Evolutionary conservation across 1,140 invertebrate species (phyloP).

Genomic region (Proctacanthus coquilletti): DNA sequence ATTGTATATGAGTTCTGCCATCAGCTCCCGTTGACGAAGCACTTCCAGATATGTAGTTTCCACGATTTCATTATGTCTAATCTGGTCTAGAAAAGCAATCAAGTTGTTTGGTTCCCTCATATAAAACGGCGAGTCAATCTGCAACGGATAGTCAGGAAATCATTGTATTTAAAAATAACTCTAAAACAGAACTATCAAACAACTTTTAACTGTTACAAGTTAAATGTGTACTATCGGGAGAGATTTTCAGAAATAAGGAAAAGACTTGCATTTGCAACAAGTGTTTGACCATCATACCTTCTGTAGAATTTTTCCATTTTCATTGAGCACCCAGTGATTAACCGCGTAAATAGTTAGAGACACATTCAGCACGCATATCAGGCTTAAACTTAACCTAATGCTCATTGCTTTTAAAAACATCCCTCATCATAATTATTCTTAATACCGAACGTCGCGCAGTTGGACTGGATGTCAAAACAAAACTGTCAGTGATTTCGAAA

Average conservation of each 20-base stretch:
- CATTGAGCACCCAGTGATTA: conserved; percentile 24
- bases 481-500: too few species aligned
- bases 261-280: neutral
- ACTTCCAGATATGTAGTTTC: conserved; percentile 20
- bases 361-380: too few species aligned
- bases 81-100: conserved; percentile 66
- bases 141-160: conserved; percentile 16
- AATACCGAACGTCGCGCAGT: too few species aligned
- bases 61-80: conserved; percentile 31
- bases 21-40: conserved; percentile 17
- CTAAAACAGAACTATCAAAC: too few species aligned
- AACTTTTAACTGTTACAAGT: neutral
- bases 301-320: conserved; percentile 18
- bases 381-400: neutral
- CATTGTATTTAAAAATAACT: neutral
- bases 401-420: neutral
- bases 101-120: conserved; percentile 64
- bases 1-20: conserved; percentile 21
- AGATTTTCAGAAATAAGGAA: neutral
- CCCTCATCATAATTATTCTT: too few species aligned
- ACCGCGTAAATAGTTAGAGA: neutral
- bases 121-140: conserved; percentile 61
- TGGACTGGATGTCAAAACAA: too few species aligned
- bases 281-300: neutral
- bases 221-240: neutral